These are phyloP conservation scores for Spialia ferax DNA, from an alignment of 2,888 invertebrate genomes.

Conservation along the genomic window DNA sequence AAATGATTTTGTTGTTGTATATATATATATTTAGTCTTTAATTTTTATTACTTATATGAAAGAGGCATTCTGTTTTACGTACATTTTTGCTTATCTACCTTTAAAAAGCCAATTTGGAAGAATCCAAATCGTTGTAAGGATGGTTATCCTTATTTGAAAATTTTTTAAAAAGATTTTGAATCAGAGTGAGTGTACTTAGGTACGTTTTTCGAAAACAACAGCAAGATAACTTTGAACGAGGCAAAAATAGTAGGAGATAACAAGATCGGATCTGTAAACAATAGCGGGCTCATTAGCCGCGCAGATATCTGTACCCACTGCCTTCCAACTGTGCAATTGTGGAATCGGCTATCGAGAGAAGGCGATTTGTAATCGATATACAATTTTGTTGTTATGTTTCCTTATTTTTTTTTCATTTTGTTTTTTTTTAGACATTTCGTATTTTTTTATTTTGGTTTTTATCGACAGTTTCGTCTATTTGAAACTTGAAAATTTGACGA, in stretches of 20 bases:
- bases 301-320: neutral
- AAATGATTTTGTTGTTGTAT: too few relatives aligned
- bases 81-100: too few relatives aligned
- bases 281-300: conserved; percentile 29
- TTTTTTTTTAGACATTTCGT: too few relatives aligned
- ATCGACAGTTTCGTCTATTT: too few relatives aligned
- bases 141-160: neutral
- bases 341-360: conserved; percentile 25
- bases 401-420: too few relatives aligned
- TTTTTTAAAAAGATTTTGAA: neutral
- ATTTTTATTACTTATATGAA: too few relatives aligned
- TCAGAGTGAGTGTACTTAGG: neutral
- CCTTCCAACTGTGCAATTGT: conserved; percentile 22
- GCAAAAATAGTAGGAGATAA: conserved; percentile 27
- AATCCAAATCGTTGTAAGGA: neutral
- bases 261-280: conserved; percentile 34
- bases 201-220: conserved; percentile 14
- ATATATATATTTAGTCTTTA: too few relatives aligned
- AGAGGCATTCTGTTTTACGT: too few relatives aligned
- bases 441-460: too few relatives aligned
- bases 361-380: conserved; percentile 49
- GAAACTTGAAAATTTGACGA: too few relatives aligned
- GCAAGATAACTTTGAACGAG: conserved; percentile 19
- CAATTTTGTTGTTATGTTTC: conserved; percentile 35
- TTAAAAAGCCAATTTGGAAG: neutral